A percentile compares a stretch with the other conserved stretches of the same genome.
Evolutionary conservation across 2,888 invertebrate species (phyloP).

Genomic region (Hydrotaea cyrtoneurina): DNA sequence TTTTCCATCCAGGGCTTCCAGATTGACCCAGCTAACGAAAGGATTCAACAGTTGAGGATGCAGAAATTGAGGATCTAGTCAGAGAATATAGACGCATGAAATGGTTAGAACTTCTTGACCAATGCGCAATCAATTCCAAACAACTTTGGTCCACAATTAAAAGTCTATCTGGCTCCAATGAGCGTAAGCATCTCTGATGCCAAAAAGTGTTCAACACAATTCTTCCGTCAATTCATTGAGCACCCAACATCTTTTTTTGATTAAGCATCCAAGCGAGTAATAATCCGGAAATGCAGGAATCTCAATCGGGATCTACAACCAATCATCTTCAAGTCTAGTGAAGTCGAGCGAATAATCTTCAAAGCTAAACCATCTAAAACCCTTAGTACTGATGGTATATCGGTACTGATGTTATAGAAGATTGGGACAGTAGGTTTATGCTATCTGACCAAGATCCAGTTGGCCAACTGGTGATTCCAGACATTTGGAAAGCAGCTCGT

Average conservation of each 20-base stretch:
- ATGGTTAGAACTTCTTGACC: not conserved
- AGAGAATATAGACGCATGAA: too few relatives aligned
- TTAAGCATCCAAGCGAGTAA: not conserved
- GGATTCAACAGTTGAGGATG: too few relatives aligned
- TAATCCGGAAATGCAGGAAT: not conserved
- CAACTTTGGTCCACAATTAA: not conserved
- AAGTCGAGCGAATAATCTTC: not conserved
- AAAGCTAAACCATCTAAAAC: not conserved
- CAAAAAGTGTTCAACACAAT: not conserved
- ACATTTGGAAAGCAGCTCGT: not conserved
- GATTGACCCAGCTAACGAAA: too few relatives aligned
- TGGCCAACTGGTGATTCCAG: not conserved
- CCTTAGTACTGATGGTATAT: not conserved
- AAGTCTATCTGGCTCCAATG: not conserved
- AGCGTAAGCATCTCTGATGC: not conserved
- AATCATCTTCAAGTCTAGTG: not conserved
- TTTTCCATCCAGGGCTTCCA: too few relatives aligned
- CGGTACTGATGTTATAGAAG: too few relatives aligned
- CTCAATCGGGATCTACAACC: not conserved
- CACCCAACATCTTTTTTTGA: too few relatives aligned
- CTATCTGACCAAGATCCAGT: not conserved
- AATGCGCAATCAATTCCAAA: not conserved
- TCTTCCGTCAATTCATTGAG: slow-evolving; percentile 2
- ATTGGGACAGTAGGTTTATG: not conserved
- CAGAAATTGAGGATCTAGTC: too few relatives aligned